Evolutionary conservation across 1,140 invertebrate species (phyloP).

Genomic region (Drosophila repletoides): DNA sequence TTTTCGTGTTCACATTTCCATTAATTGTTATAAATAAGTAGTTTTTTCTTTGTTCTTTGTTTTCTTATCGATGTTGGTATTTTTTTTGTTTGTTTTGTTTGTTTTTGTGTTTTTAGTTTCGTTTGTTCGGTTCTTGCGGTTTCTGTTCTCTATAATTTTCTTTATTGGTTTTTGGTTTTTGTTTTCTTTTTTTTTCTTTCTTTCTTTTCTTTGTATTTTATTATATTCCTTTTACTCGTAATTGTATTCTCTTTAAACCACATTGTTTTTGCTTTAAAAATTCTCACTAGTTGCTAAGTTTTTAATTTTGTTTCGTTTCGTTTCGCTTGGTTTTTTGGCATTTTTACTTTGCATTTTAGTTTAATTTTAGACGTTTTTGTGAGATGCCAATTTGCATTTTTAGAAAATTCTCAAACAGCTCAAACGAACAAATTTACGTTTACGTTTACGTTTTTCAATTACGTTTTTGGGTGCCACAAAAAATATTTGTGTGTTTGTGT

Average conservation of each 20-base stretch:
- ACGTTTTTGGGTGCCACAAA: constrained; percentile 64
- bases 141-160: constrained; percentile 6
- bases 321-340: constrained; percentile 25
- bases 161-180: constrained; percentile 17
- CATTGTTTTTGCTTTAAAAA: constrained; percentile 60
- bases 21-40: constrained; percentile 52
- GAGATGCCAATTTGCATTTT: constrained; percentile 54
- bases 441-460: constrained; percentile 30
- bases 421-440: constrained; percentile 38
- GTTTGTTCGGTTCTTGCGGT: constrained; percentile 7
- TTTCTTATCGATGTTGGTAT: constrained; percentile 42
- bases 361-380: constrained; percentile 59
- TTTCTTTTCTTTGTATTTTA: constrained; percentile 24
- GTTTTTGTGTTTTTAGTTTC: constrained; percentile 4
- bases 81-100: constrained; percentile 1
- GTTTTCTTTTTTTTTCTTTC: not conserved
- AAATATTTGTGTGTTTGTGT: constrained; percentile 35
- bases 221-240: constrained; percentile 26
- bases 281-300: constrained; percentile 66
- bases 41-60: constrained; percentile 35
- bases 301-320: constrained; percentile 40
- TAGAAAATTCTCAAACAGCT: constrained; percentile 61
- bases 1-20: constrained; percentile 34
- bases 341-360: constrained; percentile 43
- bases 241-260: constrained; percentile 18